Evolutionary conservation across 2,888 invertebrate species (phyloP), one percentile per base, ranked within the genome.

Genomic region (Seira musarum): DNA sequence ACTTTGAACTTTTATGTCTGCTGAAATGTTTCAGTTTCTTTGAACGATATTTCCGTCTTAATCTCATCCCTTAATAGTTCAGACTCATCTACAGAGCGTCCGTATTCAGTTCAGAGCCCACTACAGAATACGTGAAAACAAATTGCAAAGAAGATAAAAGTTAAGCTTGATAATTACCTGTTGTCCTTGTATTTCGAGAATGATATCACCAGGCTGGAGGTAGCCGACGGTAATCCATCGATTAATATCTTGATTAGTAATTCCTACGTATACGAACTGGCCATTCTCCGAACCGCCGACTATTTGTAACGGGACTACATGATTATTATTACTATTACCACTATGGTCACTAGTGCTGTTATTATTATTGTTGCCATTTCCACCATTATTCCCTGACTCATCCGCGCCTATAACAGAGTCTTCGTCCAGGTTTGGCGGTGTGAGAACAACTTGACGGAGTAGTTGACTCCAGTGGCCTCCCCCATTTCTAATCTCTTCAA

Each of bases 271-370:
- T 0, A 88, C 88, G 86, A 89, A 89, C 85, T 89, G 88, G 35
- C 89, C 89, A 83, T 88, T 88, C 85, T 91, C 91, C 17, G 91
- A 91, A 49, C 91, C 91, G 57, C 91, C 91, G 35, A 88, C 87
- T 24, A 91, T 87, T 64, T 89, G 87, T 57, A 91, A 61, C 10
- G 86, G 86, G 19, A 85, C 75, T 8, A 79, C 65, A 8, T 60
- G 24, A 21, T 60, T 60, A 60, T 64, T 63, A 40, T 76, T 68
- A 6, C 66, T 22, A 8, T 46, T 64, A 13, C 22, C 35, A 17
- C 17, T 17, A 10, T 66, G 30, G 6, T 40, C 67, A 35, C 66
- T 61, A 21, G 24, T 25, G 15, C 30, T 22, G 15, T 24, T 72
- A 5, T 21, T 21, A 57, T 24, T 61, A 66, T 69, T 67, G 57